Evolutionary conservation across 2,888 invertebrate species (phyloP), one percentile per base, ranked within the genome.

Genomic region (Cheilosia scutellata): DNA sequence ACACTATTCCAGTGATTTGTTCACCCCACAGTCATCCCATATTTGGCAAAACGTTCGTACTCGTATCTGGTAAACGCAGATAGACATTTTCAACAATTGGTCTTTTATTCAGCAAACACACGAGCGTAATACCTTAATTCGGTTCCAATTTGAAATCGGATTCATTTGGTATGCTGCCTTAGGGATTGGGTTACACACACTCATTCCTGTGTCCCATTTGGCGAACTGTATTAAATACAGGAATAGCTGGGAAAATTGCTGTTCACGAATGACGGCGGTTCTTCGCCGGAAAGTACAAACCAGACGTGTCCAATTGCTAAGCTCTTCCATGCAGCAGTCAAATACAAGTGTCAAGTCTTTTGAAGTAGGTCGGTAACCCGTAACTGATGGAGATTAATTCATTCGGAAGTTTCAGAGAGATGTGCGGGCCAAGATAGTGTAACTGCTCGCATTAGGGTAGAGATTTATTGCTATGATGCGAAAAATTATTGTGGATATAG

Each of bases 141-240:
- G 80, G 80, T 76, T 86, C 75, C 80, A 86, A 82, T 86, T 86
- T 80, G 71, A 76, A 75, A 82, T 80, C 75, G 71, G 80, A 80
- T 70, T 80, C 75, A 80, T 76, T 86, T 82, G 66, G 60, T 71
- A 80, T 86, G 66, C 70, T 74, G 68, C 42, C 53, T 65, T 37
- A 62, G 31, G 51, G 68, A 74, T 75, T 65, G 42, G 47, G 29
- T 74, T 55, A 49, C 53, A 65, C 40, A 58, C 25, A 62, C 31
- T 1, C 42, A 1, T 1, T 5, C 16, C 27, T 5, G 33, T 4
- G 31, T 42, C 58, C 40, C 44, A 58, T 33, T 68, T 33, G 16
- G 58, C 31, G 44, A 66, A 58, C 55, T 44, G 37, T 51, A 33
- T 76, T 47, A 31, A 60, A 60, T 51, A 68, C 57, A 40, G 16